Base-by-base conservation (phyloP, 2,113 vertebrate genomes). In the Dicentrarchus labrax region DNA sequence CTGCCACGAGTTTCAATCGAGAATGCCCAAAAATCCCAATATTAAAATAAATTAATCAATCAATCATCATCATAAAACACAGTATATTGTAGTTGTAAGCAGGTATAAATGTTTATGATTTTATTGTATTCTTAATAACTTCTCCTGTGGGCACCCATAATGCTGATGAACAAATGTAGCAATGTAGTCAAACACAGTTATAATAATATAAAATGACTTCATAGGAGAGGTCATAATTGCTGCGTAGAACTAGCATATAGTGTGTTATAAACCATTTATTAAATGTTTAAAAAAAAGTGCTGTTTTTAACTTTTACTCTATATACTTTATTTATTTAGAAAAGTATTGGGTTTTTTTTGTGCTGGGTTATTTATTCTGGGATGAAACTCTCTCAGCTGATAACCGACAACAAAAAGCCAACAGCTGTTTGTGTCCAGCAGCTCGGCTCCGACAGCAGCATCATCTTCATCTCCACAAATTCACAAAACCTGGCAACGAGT, bases 341-440 rank as follows among this genome's bases (percentile, higher is more conserved):
- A 6, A 38, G 21, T 64, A n/a, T 50, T 21, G n/a, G n/a, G 8
- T 38, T 73, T 48, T 2, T 21, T 62, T 19, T 50, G 6, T 10
- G 8, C 16, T 53, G 2, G 11, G 65, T 65, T 43, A 36, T 77
- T 48, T 51, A 15, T 48, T 43, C 36, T 72, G 47, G 53, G 43
- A 22, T 59, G 22, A 67, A 60, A 51, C 17, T 78, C 66, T 47
- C 60, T 53, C 36, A 60, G 62, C 16, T 61, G 59, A 76, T 57
- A 41, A 65, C 22, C 2, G 30, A 48, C 65, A 48, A 64, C 67
- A 62, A 51, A 47, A 83, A 11, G 48, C 50, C 61, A 6, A 21
- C 69, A 84, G 51, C 70, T 79, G 82, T 76, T 50, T 45, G 39
- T 11, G 43, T 71, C 51, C 67, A 50, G 53, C 68, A 30, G 30